Evolutionary conservation across 35 echinoderm and acorn worm species (phyloP).

Genomic region (Lytechinus variegatus): DNA sequence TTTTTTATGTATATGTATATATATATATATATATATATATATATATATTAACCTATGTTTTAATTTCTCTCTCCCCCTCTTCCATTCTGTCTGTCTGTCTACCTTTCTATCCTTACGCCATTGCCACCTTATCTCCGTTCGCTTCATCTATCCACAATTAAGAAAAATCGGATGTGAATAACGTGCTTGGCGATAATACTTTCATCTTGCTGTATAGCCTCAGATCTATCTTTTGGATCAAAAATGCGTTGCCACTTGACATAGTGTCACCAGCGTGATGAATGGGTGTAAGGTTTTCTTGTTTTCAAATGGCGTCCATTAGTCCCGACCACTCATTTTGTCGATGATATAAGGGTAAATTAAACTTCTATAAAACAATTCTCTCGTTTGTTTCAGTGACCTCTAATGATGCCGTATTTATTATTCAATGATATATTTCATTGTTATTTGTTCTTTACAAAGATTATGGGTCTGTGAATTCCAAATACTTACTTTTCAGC

Average conservation of each 20-base stretch:
- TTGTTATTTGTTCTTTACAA: neutral
- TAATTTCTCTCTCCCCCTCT: neutral
- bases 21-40: too few relatives aligned
- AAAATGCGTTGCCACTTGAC: neutral
- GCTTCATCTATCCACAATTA: neutral
- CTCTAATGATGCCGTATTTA: neutral
- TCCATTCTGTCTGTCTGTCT: neutral
- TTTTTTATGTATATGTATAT: too few relatives aligned
- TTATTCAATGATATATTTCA: neutral
- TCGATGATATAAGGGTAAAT: neutral
- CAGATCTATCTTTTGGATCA: neutral
- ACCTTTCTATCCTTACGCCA: neutral
- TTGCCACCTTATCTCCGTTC: neutral
- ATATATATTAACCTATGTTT: too few relatives aligned
- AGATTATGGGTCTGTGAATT: neutral
- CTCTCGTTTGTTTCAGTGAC: neutral
- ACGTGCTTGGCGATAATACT: neutral
- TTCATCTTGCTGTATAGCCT: neutral
- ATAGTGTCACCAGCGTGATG: neutral
- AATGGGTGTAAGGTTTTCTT: neutral
- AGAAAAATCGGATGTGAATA: neutral
- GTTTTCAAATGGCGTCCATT: neutral
- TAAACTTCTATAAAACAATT: neutral
- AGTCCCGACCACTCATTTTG: neutral
- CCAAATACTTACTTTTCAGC: neutral